Evolutionary conservation across 2,888 invertebrate genomes (phyloP), one percentile per base, ranked within the genome.

Genomic region (Serrognathus titanus): DNA sequence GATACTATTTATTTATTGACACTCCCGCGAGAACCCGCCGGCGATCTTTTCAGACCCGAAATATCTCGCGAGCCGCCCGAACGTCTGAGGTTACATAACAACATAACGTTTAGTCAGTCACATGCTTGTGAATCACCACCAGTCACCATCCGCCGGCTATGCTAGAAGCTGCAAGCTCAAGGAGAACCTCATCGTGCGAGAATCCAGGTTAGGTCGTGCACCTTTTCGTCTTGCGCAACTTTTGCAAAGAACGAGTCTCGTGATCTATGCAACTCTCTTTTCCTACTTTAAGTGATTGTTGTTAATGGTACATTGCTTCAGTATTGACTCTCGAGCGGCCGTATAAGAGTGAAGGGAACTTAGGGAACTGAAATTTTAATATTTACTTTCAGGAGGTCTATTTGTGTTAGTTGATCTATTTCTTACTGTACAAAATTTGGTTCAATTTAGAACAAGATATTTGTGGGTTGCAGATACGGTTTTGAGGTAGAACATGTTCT

Each of bases 161-260:
- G 48, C 54, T 55, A 35, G 48, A 57, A 58, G 55, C 53, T 58
- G 59, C 58, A 62, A 65, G 64, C 63, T 64, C 67, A 67, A 67
- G 67, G 67, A 55, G 60, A 67, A 60, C 67, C 31, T 62, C 65
- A 62, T 63, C 63, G 60, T 61, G 54, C 48, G 59, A 59, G 55
- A 59, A 63, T 61, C 56, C 60, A 62, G 65, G 66, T 67, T 59
- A 62, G 65, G 66, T 67, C 64, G 60, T 63, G 52, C 53, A 67
- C 65, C 66, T 66, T 58, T 60, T 56, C 55, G 41, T 55, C 51
- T 57, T 60, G 51, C 53, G 57, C 41, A 58, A 62, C 41, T 51
- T 46, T 46, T 36, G 43, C 52, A 52, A 16, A 52, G 55, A 58
- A 16, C 24, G 24, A 31, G 24, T 31, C 24, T 31, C 24, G 24